Conservation (phyloP, 2,113 vertebrate species). For the Astatoreochromis straeleni region DNA sequence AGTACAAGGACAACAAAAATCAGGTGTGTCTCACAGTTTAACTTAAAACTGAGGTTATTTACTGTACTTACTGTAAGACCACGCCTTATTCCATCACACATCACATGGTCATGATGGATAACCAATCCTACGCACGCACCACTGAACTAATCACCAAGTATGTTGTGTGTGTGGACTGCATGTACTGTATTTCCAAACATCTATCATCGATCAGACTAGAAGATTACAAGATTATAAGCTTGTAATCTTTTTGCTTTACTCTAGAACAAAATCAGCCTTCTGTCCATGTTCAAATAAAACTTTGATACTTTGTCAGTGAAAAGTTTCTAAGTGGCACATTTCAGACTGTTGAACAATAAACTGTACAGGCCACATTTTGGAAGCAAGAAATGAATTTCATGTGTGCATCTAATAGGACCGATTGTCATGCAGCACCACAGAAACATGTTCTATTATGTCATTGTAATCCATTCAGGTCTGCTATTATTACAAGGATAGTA, state of each 20-base stretch:
- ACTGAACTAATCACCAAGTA: not conserved
- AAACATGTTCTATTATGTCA: not conserved
- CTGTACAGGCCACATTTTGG: not conserved
- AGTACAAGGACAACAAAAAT: constrained; percentile 54
- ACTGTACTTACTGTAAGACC: not conserved
- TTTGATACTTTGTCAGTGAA: not conserved
- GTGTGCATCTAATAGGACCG: not conserved
- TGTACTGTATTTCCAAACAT: not conserved
- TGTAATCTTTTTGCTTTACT: not conserved
- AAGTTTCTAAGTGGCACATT: not conserved
- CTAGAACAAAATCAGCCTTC: not conserved
- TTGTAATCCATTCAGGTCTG: constrained; percentile 4
- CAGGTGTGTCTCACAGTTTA: constrained; percentile 40
- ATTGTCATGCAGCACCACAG: not conserved
- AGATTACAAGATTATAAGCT: not conserved
- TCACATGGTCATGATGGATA: not conserved
- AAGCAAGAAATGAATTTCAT: not conserved
- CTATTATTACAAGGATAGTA: not conserved
- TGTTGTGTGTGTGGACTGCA: not conserved
- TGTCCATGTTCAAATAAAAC: not conserved
- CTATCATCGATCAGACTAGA: not conserved
- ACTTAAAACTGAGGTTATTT: not conserved
- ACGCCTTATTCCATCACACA: not conserved
- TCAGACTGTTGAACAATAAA: not conserved
- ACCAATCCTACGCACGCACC: not conserved